Conservation (phyloP, 2,888 invertebrate species). For the Chalcosyrphus nemorum region DNA sequence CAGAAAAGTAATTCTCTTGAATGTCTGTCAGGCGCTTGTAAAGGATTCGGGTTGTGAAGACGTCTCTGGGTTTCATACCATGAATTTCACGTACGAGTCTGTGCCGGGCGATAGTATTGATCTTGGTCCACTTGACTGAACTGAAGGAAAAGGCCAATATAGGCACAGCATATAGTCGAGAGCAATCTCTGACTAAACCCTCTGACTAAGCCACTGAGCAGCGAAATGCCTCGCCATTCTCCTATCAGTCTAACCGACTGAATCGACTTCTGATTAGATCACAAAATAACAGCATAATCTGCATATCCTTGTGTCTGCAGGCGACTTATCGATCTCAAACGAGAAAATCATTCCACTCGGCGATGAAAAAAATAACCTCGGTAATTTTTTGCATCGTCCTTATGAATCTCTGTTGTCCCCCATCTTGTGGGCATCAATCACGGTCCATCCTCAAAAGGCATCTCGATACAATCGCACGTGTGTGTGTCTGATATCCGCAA, state of each 20-base stretch:
- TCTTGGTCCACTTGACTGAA: no score
- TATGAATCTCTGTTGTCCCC: slow-evolving; percentile 22
- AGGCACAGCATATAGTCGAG: no score
- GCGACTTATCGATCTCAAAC: slow-evolving; percentile 48
- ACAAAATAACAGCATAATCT: slow-evolving; percentile 1
- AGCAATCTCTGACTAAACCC: no score
- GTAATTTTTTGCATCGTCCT: slow-evolving; percentile 34
- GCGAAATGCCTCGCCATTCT: background rate
- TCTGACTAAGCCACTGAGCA: no score
- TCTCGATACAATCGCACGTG: no score
- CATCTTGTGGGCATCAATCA: slow-evolving; percentile 14
- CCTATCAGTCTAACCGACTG: background rate
- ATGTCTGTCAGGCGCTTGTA: no score
- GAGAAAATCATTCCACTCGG: slow-evolving; percentile 52
- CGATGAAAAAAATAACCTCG: slow-evolving; percentile 56
- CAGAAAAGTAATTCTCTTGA: no score
- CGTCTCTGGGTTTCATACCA: no score
- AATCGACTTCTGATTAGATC: background rate
- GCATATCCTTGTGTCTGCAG: background rate
- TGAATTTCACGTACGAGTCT: no score
- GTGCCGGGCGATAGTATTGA: no score
- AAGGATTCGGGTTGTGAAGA: no score
- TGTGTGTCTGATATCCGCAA: slow-evolving; percentile 65
- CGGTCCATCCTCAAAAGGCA: slow-evolving; percentile 8
- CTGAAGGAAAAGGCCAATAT: no score